Conservation (phyloP, 1,140 invertebrate genomes). For the Zaprionus ornatus region DNA sequence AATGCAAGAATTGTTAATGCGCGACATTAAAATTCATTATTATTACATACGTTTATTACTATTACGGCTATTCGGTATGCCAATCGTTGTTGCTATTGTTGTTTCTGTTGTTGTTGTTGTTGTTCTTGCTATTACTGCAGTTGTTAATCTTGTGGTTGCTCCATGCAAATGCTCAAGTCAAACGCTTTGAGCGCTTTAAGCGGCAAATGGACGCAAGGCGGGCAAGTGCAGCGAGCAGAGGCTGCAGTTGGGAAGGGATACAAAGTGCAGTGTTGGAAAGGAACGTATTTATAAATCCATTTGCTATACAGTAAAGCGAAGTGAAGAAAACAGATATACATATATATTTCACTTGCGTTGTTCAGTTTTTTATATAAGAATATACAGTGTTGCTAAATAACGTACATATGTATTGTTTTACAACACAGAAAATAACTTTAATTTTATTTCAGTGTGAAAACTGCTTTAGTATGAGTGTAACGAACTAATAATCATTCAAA, state of each 20-base stretch:
- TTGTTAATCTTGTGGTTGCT: slow-evolving; percentile 22
- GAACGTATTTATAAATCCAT: no score
- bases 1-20: slow-evolving; percentile 82
- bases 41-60: slow-evolving; percentile 80
- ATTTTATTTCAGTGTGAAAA: no score
- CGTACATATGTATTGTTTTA: not conserved
- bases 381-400: no score
- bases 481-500: no score
- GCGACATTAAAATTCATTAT: slow-evolving; percentile 82
- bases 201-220: slow-evolving; percentile 13
- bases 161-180: slow-evolving; percentile 64
- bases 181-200: slow-evolving; percentile 66
- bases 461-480: no score
- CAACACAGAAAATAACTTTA: not conserved
- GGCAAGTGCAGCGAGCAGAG: slow-evolving; percentile 37
- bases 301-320: no score
- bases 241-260: not conserved
- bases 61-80: slow-evolving; percentile 59
- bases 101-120: slow-evolving; percentile 23
- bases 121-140: slow-evolving; percentile 12
- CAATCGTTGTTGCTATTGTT: slow-evolving; percentile 44
- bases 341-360: no score
- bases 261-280: not conserved
- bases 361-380: no score
- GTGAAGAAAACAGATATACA: no score